phyloP scores from a whole-genome alignment of 2,888 invertebrate genomes.

The Gortyna flavago region DNA sequence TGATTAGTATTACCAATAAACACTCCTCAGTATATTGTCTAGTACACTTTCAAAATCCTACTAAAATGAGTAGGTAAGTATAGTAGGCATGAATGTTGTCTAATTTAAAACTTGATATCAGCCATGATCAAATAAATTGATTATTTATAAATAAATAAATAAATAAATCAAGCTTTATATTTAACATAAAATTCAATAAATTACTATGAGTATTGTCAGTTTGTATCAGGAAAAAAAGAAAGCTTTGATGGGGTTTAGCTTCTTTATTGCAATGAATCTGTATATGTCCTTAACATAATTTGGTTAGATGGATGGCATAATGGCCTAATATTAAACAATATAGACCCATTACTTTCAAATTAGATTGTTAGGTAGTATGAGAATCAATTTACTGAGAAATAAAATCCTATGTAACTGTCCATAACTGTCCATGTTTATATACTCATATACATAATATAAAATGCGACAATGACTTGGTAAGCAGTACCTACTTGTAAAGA shows the following conservation, averaged over 20 bases:
- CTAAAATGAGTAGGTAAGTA: neutral
- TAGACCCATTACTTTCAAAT: conserved; percentile 33
- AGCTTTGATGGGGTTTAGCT: conserved; percentile 1
- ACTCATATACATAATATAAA: conserved; percentile 56
- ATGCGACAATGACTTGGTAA: conserved; percentile 59
- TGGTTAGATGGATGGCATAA: conserved; percentile 30
- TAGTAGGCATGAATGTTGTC: no score
- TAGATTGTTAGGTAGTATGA: conserved; percentile 27
- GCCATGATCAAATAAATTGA: neutral
- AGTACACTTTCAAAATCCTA: neutral
- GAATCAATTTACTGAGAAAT: conserved; percentile 59
- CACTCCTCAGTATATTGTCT: neutral
- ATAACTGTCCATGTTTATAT: conserved; percentile 36
- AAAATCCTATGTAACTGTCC: conserved; percentile 45
- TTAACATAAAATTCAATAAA: neutral
- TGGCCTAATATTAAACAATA: conserved; percentile 40
- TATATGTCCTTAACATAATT: conserved; percentile 55
- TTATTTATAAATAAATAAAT: no score
- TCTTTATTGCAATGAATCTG: conserved; percentile 18
- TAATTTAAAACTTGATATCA: neutral
- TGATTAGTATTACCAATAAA: no score
- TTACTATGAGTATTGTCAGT: neutral
- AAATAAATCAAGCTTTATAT: neutral
- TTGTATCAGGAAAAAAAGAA: neutral
- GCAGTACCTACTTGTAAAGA: conserved; percentile 56